These are phyloP conservation scores for Cinara cedri DNA, from an alignment of 2,888 invertebrate genomes.

Conservation along the genomic window DNA sequence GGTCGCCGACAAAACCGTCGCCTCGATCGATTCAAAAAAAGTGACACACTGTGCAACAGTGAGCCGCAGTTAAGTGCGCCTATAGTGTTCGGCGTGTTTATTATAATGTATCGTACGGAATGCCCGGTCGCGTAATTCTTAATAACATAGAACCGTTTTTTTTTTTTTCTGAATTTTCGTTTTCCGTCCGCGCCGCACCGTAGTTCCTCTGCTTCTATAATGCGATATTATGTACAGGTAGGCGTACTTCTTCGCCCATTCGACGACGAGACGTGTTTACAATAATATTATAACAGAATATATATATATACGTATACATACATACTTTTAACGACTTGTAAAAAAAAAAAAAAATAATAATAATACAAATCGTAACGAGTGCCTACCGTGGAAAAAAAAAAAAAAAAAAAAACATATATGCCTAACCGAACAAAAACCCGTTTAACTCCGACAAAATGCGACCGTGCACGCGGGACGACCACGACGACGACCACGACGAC, in stretches of 20 bases:
- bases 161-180: neutral
- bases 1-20: too few relatives aligned
- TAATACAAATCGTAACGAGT: too few relatives aligned
- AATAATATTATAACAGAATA: neutral
- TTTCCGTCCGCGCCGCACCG: slow-evolving; percentile 24
- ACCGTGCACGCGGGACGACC: neutral
- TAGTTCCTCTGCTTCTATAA: neutral
- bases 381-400: neutral
- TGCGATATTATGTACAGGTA: too few relatives aligned
- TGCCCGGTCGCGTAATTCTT: neutral
- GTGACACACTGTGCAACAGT: neutral
- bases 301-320: too few relatives aligned
- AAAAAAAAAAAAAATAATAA: neutral
- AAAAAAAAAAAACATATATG: neutral
- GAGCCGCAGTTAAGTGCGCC: neutral
- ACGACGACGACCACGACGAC: neutral
- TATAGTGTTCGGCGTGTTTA: too few relatives aligned
- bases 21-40: too few relatives aligned
- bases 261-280: slow-evolving; percentile 3
- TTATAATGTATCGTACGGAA: too few relatives aligned
- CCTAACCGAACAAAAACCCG: slow-evolving; percentile 32
- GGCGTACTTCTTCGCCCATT: too few relatives aligned
- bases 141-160: slow-evolving; percentile 13
- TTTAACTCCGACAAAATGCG: slow-evolving; percentile 18
- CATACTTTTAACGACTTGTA: slow-evolving; percentile 21